Percentiles rank a stretch among this genome's conserved stretches.
Conservation (phyloP, 2,888 invertebrate species). For the Cephus pygmeus region DNA sequence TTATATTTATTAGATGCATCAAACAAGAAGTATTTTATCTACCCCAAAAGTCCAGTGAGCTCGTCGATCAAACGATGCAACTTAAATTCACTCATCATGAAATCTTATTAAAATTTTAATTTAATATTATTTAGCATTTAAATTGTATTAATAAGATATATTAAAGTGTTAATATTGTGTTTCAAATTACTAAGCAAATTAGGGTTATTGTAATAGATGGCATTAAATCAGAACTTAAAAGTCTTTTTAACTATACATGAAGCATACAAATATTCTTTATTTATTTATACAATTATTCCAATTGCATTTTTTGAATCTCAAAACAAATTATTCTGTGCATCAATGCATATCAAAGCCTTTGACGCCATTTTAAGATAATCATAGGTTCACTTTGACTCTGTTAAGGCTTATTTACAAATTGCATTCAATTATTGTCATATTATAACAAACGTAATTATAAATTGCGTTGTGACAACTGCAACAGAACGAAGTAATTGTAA, state of each 20-base stretch:
- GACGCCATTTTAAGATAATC: background rate
- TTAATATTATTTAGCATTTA: background rate
- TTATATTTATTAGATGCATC: slow-evolving; percentile 2
- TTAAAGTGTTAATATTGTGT: background rate
- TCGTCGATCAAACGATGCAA: slow-evolving; percentile 56
- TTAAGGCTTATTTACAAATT: background rate
- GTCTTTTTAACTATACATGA: background rate
- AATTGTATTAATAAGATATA: background rate
- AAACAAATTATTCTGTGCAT: background rate
- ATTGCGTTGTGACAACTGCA: background rate
- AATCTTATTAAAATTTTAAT: background rate
- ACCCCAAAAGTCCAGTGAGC: slow-evolving; percentile 55
- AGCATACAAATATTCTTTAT: background rate
- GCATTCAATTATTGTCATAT: background rate
- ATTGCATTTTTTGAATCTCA: background rate
- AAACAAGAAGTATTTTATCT: slow-evolving; percentile 19
- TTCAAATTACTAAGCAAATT: background rate
- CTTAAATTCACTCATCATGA: slow-evolving; percentile 60
- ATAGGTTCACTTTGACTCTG: background rate
- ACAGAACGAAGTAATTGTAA: background rate
- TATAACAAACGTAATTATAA: background rate
- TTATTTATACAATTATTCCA: background rate
- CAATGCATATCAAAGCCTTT: background rate
- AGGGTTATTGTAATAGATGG: background rate
- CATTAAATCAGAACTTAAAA: background rate